Evolutionary conservation across 2,888 invertebrate genomes (phyloP).

Genomic region (Urechis unicinctus): DNA sequence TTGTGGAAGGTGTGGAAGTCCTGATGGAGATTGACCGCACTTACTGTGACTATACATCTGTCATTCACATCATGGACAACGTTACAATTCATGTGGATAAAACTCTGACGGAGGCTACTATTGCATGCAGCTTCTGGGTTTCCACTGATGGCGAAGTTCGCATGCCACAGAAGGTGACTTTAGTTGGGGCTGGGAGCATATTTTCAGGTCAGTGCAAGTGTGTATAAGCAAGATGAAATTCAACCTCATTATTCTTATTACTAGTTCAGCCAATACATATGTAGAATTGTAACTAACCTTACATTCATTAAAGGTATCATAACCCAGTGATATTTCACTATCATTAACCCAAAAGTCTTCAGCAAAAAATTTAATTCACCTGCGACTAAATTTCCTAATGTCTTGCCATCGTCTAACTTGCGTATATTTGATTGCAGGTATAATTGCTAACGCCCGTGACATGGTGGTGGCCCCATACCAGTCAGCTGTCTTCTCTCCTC

Average conservation of each 20-base stretch:
- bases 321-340: too few species aligned
- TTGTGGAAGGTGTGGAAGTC: slow-evolving; percentile 15
- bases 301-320: too few species aligned
- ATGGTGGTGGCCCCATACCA: slow-evolving; percentile 28
- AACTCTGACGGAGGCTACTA: slow-evolving; percentile 21
- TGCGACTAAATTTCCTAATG: too few species aligned
- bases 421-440: slow-evolving; percentile 20
- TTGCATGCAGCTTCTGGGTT: slow-evolving; percentile 28
- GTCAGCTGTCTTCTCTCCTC: slow-evolving; percentile 23
- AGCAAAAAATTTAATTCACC: too few species aligned
- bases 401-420: too few species aligned
- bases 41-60: slow-evolving; percentile 21
- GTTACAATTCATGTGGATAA: slow-evolving; percentile 27
- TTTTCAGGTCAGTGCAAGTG: slow-evolving; percentile 6
- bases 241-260: too few species aligned
- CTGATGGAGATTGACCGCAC: slow-evolving; percentile 12
- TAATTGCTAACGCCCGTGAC: slow-evolving; percentile 25
- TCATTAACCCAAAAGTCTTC: too few species aligned
- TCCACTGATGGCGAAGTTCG: slow-evolving; percentile 26
- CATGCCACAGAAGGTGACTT: slow-evolving; percentile 25
- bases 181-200: slow-evolving; percentile 20
- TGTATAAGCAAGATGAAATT: neutral
- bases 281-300: too few species aligned
- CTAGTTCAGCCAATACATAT: too few species aligned
- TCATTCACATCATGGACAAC: slow-evolving; percentile 22